Conservation (phyloP, 2,113 vertebrate genomes). For the Coreoperca whiteheadi region DNA sequence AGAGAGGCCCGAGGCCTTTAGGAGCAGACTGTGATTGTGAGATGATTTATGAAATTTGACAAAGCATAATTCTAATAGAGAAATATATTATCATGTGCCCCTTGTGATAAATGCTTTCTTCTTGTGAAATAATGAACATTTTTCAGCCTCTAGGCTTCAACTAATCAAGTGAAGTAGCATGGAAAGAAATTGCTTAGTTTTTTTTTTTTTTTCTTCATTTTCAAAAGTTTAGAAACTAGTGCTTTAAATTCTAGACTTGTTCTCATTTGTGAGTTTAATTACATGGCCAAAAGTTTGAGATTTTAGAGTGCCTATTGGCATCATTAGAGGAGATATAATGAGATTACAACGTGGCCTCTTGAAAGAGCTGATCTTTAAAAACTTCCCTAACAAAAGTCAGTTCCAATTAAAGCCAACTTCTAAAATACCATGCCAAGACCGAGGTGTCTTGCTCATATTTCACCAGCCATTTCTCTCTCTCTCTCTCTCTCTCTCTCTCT, state of each 20-base stretch:
- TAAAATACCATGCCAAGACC: slow-evolving; percentile 52
- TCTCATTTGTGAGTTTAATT: slow-evolving; percentile 49
- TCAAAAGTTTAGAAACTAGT: slow-evolving; percentile 10
- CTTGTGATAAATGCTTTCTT: slow-evolving; percentile 47
- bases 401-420: slow-evolving; percentile 52
- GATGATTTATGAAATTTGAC: slow-evolving; percentile 44
- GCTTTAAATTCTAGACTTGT: slow-evolving; percentile 15
- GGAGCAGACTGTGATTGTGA: neutral
- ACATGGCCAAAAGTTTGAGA: slow-evolving; percentile 7
- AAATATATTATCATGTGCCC: slow-evolving; percentile 7
- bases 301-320: slow-evolving; percentile 33
- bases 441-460: slow-evolving; percentile 5
- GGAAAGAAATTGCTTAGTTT: neutral
- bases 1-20: neutral
- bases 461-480: neutral
- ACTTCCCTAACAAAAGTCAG: slow-evolving; percentile 42
- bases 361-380: slow-evolving; percentile 60
- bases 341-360: slow-evolving; percentile 33
- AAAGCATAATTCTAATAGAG: slow-evolving; percentile 21
- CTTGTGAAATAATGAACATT: slow-evolving; percentile 47
- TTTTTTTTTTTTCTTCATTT: neutral
- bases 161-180: slow-evolving; percentile 34
- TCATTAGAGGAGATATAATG: slow-evolving; percentile 47
- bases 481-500: too few relatives aligned
- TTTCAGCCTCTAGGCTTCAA: slow-evolving; percentile 35